Evolutionary conservation across 2,797 vertebrate species (phyloP).

Genomic region (Coranthus polyacanthus): DNA sequence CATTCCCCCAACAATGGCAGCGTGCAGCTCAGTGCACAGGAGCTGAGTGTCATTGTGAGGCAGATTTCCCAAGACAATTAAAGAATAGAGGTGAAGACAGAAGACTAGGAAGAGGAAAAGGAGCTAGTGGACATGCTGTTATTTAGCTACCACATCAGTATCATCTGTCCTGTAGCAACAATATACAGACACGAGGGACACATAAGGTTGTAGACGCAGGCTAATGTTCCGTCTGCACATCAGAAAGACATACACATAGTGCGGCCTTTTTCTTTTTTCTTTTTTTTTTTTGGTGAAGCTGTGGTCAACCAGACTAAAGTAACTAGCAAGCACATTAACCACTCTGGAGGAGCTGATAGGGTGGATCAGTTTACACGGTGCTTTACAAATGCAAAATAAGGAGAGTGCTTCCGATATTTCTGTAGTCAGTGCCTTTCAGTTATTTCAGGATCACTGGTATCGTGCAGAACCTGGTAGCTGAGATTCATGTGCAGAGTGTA

Average conservation of each 20-base stretch:
- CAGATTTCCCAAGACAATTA: constrained; percentile 23
- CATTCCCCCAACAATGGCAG: constrained; percentile 25
- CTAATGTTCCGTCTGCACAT: not conserved
- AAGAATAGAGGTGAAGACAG: constrained; percentile 7
- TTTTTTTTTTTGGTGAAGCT: not conserved
- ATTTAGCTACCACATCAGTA: not conserved
- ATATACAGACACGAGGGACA: not conserved
- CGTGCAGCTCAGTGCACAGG: constrained; percentile 29
- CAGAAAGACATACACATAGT: not conserved
- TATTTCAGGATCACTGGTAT: constrained; percentile 14
- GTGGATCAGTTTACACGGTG: not conserved
- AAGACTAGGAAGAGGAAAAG: constrained; percentile 14
- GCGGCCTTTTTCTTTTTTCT: not conserved
- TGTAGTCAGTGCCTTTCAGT: not conserved
- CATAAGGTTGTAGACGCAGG: not conserved
- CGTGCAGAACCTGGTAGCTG: constrained; percentile 9
- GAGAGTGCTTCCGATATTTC: not conserved
- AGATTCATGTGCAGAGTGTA: constrained; percentile 7
- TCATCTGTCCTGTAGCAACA: not conserved
- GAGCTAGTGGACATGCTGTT: constrained; percentile 11
- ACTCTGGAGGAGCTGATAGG: not conserved
- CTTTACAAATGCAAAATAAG: not conserved
- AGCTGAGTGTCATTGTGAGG: constrained; percentile 37
- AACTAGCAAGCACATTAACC: not conserved
- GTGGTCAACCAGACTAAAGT: not conserved